phyloP scores from a whole-genome alignment of 2,113 vertebrate species.

The Arizona elegans region DNA sequence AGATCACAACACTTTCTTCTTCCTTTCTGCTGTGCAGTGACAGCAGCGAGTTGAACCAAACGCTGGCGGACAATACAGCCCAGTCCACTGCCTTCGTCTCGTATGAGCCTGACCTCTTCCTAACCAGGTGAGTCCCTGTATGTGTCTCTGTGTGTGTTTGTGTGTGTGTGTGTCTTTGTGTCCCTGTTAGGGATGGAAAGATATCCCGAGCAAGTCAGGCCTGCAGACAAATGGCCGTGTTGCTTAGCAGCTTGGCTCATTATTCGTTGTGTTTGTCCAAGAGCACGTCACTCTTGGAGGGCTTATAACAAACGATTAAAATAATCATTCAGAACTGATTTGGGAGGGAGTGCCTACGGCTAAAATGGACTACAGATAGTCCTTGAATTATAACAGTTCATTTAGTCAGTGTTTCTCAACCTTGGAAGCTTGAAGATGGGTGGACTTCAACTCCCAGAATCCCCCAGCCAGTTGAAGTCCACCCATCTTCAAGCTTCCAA shows the following conservation, averaged over 20 bases:
- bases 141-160: not conserved
- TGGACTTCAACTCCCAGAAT: no score
- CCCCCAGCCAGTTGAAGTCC: no score
- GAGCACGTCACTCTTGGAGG: not conserved
- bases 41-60: slow-evolving; percentile 77
- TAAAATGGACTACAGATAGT: no score
- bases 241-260: not conserved
- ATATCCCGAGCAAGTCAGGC: not conserved
- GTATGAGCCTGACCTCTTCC: slow-evolving; percentile 85
- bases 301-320: no score
- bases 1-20: not conserved
- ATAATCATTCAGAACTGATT: no score
- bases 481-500: no score
- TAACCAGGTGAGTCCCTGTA: slow-evolving; percentile 75
- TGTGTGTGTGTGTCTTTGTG: not conserved
- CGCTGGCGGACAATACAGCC: slow-evolving; percentile 77
- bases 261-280: not conserved
- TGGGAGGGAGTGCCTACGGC: no score
- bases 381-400: no score
- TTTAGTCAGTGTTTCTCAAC: no score
- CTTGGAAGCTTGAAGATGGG: no score
- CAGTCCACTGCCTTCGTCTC: slow-evolving; percentile 74
- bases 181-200: not conserved
- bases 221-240: not conserved
- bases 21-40: slow-evolving; percentile 65